These are phyloP conservation scores for Heterodera schachtii DNA, from an alignment of 1,140 invertebrate genomes.

Conservation along the genomic window DNA sequence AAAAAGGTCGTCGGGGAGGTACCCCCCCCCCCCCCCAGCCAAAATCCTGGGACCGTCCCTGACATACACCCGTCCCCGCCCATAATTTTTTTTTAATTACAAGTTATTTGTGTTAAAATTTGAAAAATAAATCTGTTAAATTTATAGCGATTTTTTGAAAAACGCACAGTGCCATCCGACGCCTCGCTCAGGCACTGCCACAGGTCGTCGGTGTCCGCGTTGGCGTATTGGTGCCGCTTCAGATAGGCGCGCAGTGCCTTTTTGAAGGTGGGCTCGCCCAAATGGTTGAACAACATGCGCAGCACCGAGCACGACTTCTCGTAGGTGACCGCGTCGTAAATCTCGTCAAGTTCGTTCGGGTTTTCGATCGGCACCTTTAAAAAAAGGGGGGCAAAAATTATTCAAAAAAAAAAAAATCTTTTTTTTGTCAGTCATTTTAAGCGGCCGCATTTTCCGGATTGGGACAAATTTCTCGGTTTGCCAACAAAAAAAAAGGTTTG, in stretches of 20 bases:
- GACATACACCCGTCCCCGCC: too few relatives aligned
- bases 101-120: too few relatives aligned
- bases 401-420: too few relatives aligned
- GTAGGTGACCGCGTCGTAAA: conserved; percentile 69
- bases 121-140: too few relatives aligned
- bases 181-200: conserved; percentile 87
- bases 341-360: conserved; percentile 55
- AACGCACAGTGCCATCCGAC: conserved; percentile 77
- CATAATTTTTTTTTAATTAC: too few relatives aligned
- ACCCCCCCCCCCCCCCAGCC: too few relatives aligned
- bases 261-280: conserved; percentile 87
- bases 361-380: conserved; percentile 66
- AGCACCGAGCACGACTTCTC: conserved; percentile 78
- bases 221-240: conserved; percentile 82
- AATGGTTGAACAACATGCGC: conserved; percentile 91
- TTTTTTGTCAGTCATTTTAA: too few relatives aligned
- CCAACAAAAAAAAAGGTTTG: background rate
- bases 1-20: too few relatives aligned
- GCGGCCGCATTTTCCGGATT: too few relatives aligned
- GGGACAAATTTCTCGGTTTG: too few relatives aligned
- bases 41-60: too few relatives aligned
- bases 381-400: background rate
- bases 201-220: conserved; percentile 90
- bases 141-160: background rate
- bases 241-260: conserved; percentile 91